Base-by-base conservation (phyloP, 64 coral and sea anemone species). In the Pocillopora verrucosa region DNA sequence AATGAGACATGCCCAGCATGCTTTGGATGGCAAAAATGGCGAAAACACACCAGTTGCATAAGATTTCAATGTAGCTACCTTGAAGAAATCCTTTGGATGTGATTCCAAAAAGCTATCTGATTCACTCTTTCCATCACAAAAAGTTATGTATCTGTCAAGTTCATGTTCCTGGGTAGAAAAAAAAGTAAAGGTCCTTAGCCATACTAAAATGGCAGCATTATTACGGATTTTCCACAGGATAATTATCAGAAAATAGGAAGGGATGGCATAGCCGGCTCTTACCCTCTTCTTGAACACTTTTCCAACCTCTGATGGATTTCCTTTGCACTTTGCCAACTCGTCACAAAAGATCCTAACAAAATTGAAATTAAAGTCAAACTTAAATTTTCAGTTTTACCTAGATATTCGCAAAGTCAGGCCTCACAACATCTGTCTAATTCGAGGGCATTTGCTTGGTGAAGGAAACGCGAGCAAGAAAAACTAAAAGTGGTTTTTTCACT, bases 101-200 rank as follows among this genome's bases (percentile, higher is more conserved):
- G 78, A 93, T 58, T 89, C 83, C 59, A 96, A 36, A 59, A 91
- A 88, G 25, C 67, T 72, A 37, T 93, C 92, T 0, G 95, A 96
- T 61, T 96, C 88, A 70, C 87, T 86, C 60, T 96, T 96, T 57
- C 82, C 95, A 78, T 93, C 91, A 79, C 95, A 93, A 73, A 88
- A 96, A 76, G 74, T 65, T 20, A 93, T 80, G 24, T 96, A 96
- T 36, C 90, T 93, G 76, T 96, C 91, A 75, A 96, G 89, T 16
- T 93, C 90, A 34, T 89, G 88, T 79, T 96, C 95, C 95, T 96
- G 35, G 0, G 45, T 60, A 12, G 34, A 22, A 57, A 83, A 13
- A 58, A 80, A 75, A 68, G 10, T 36, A 30, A 41, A 51, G 41
- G 7, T 51, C 41, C 41, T 16, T 9, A 17, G 4, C 59, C 34